Base-by-base conservation (phyloP, 2,797 vertebrate genomes). In the Sylvia borin region DNA sequence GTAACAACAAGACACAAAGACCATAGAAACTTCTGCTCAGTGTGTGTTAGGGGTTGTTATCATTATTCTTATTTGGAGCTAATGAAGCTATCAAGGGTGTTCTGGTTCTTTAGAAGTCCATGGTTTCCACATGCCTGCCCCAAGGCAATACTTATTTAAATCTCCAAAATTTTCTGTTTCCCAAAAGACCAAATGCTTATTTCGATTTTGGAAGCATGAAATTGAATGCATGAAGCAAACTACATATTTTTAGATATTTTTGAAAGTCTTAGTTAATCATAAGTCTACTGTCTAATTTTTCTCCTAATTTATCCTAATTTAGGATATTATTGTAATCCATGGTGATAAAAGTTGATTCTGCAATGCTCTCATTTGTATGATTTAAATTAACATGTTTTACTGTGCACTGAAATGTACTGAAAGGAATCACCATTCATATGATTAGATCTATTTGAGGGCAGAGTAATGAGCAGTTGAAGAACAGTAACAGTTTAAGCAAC, bases 221-320 rank as follows among this genome's bases (percentile, higher is more conserved):
- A 93, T 76, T 81, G 34, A 94, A 74, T 78, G 50, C 43, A 75
- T 68, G 61, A 95, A 96, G 76, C 62, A 93, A 66, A 66, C 88
- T 29, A 25, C 54, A 95, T 95, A 92, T 90, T 97, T 97, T 95
- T 95, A 94, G 78, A 88, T 81, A 76, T 81, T 93, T 92, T 93
- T 65, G 14, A 40, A 60, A 45, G 11, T 6, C n/a, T 73, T 72
- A 16, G 4, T 34, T 43, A 76, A 50, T 4, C 14, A 1, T 84
- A 47, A 78, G 24, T 55, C n/a, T 80, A 9, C 36, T 48, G 53
- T 58, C 43, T 76, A 90, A 71, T 89, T 88, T 88, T 77, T 82
- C 64, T 71, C 19, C 42, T 91, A 27, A 94, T 92, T 95, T 90
- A 66, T 85, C 15, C 38, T 92, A 31, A 90, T 88, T 94, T 92